These are phyloP conservation scores for Atlantisia rogersi DNA, from an alignment of 2,113 vertebrate species.

Conservation along the genomic window DNA sequence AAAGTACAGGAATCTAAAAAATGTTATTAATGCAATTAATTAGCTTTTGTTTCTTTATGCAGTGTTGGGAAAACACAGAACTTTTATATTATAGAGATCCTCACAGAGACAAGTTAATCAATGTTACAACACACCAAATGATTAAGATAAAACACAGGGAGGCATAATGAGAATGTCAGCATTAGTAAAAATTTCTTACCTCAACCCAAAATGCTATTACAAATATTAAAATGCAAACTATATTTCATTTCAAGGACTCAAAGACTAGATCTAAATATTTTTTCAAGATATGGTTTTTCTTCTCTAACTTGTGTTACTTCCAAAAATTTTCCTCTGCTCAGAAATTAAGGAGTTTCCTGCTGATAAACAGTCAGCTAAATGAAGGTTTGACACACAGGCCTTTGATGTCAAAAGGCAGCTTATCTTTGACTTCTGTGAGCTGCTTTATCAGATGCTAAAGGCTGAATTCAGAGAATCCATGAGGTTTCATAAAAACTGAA, in stretches of 20 bases:
- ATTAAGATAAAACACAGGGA: constrained; percentile 9
- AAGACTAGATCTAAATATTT: background rate
- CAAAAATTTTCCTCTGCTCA: background rate
- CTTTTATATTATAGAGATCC: background rate
- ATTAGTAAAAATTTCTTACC: background rate
- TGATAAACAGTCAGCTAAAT: background rate
- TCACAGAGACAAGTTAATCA: constrained; percentile 46
- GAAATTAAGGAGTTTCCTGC: background rate
- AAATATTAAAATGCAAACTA: background rate
- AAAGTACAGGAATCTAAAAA: background rate
- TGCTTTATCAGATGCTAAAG: background rate
- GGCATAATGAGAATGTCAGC: background rate
- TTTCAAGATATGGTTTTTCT: background rate
- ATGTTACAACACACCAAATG: background rate
- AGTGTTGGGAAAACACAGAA: background rate
- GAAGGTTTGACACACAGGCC: background rate
- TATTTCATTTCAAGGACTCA: background rate
- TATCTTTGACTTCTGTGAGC: background rate
- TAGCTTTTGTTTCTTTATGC: constrained; percentile 39
- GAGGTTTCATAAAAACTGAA: background rate
- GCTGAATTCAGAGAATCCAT: background rate
- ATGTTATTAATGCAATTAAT: constrained; percentile 31
- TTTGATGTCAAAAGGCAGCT: background rate
- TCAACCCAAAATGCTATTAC: background rate
- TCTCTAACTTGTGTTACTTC: background rate